Conservation (phyloP, 1,140 invertebrate genomes). For the Drosophila erecta region DNA sequence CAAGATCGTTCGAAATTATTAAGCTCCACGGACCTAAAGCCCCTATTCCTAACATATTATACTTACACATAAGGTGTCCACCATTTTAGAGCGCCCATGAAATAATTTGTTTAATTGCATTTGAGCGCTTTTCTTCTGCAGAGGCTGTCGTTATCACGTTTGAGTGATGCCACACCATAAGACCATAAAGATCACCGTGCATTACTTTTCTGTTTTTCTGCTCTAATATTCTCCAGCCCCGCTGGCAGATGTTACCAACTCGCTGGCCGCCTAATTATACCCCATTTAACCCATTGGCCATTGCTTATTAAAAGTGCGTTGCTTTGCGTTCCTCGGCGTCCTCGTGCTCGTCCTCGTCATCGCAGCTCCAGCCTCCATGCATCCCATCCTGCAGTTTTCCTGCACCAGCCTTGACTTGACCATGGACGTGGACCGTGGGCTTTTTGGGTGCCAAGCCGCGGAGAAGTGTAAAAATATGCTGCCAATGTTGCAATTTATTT, state of each 20-base stretch:
- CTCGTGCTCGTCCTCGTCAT: conserved; percentile 27
- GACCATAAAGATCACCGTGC: conserved; percentile 11
- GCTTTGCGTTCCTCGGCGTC: conserved; percentile 34
- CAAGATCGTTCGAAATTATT: too few species aligned
- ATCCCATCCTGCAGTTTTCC: background rate
- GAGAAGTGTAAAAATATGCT: conserved; percentile 81
- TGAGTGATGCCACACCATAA: conserved; percentile 1
- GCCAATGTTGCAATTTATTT: conserved; percentile 83
- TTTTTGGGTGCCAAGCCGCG: conserved; percentile 59
- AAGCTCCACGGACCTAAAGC: too few species aligned
- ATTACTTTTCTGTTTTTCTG: conserved; percentile 6
- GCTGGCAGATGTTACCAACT: conserved; percentile 55
- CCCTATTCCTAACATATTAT: too few species aligned
- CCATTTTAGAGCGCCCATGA: background rate
- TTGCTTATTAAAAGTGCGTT: conserved; percentile 65
- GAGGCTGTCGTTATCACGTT: background rate
- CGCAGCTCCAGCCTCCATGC: conserved; percentile 6
- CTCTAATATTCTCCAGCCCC: background rate
- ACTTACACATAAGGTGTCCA: too few species aligned
- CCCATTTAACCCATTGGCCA: conserved; percentile 42
- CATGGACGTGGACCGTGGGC: conserved; percentile 59
- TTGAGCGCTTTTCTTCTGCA: background rate
- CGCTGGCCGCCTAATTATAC: conserved; percentile 55
- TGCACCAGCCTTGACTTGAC: conserved; percentile 33
- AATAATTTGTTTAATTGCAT: background rate